Evolutionary conservation across 2,888 invertebrate species (phyloP).

Genomic region (Cotesia congregata): DNA sequence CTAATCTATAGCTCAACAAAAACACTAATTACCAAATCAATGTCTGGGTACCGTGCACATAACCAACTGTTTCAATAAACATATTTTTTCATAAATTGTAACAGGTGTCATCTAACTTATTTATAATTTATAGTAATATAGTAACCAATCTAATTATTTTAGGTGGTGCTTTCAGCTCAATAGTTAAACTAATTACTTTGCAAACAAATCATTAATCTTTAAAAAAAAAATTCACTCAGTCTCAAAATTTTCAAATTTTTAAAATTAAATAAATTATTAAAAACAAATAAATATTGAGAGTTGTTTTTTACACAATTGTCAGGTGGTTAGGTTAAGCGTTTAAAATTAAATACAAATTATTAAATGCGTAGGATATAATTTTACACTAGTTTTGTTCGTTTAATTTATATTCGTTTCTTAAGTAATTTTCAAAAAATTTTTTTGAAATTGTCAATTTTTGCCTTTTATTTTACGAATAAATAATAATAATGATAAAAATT

Average conservation of each 20-base stretch:
- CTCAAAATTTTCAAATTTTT: neutral
- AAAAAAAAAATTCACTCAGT: neutral
- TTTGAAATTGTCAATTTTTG: too few relatives aligned
- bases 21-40: neutral
- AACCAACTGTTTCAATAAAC: neutral
- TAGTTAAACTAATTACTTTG: neutral
- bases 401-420: neutral
- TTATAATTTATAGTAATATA: too few relatives aligned
- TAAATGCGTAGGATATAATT: neutral
- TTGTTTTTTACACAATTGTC: neutral
- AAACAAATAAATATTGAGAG: neutral
- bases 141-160: too few relatives aligned
- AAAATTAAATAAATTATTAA: neutral
- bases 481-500: too few relatives aligned
- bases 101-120: neutral
- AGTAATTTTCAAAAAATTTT: too few relatives aligned
- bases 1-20: neutral
- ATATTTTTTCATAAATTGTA: neutral
- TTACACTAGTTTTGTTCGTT: neutral
- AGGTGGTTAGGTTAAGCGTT: slow-evolving; percentile 7
- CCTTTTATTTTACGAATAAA: too few relatives aligned
- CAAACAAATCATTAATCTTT: neutral
- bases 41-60: neutral
- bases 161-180: too few relatives aligned
- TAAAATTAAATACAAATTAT: slow-evolving; percentile 1